A percentile compares a stretch with the other conserved stretches of the same genome.
Evolutionary conservation across 53 echinoderm and acorn worm genomes (phyloP).

Genomic region (Mesocentrotus franciscanus): DNA sequence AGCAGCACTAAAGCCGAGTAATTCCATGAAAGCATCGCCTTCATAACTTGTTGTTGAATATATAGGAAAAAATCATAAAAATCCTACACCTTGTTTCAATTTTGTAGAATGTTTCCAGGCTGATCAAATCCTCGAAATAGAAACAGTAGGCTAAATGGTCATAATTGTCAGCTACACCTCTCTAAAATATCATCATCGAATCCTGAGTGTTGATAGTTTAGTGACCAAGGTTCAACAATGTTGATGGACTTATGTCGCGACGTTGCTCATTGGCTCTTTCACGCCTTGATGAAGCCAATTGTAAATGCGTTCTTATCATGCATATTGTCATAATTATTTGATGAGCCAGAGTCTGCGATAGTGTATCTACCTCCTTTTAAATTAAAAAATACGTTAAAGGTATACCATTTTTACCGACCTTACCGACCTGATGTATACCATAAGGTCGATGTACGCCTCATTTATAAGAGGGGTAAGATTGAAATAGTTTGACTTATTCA

Average conservation of each 20-base stretch:
- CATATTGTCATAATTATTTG: background rate
- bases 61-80: background rate
- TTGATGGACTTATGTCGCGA: background rate
- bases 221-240: constrained; percentile 7
- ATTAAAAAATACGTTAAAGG: too few relatives aligned
- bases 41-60: background rate
- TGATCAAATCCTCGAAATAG: background rate
- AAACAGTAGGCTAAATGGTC: background rate
- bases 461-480: too few relatives aligned
- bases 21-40: background rate
- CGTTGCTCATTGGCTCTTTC: background rate
- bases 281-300: background rate
- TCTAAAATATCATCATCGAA: background rate
- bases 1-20: background rate
- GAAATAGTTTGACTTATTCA: too few relatives aligned
- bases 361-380: background rate
- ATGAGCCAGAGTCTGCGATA: background rate
- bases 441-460: too few relatives aligned
- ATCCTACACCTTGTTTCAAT: background rate
- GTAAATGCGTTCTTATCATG: background rate
- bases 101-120: background rate
- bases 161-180: background rate
- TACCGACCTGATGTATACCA: too few relatives aligned
- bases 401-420: too few relatives aligned
- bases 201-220: background rate